Base-by-base conservation (phyloP, 2,797 vertebrate species). In the Leptoclinus maculatus region DNA sequence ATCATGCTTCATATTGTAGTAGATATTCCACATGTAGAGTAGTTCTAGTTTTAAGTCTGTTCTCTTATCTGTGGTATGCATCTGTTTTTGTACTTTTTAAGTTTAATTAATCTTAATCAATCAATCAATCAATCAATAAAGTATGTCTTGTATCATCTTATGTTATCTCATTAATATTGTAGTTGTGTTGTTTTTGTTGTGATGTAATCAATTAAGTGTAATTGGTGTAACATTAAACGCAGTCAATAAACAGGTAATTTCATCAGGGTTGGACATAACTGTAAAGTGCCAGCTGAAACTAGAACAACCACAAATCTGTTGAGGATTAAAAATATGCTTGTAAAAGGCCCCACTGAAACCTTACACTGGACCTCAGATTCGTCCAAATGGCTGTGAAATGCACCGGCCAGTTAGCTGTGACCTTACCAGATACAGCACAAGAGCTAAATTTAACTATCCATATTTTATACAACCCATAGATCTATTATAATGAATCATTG, bases 371-470 rank as follows among this genome's bases (percentile, higher is more conserved):
- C 73, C 45, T 72, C 47, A 84, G 58, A 84, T 88, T 84, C 53
- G 25, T 83, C 54, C 79, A 85, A 84, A 82, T 49, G 80, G 41
- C 66, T 56, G 47, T 47, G 87, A 82, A 86, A 89, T 78, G 84
- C 53, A 68, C 59, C 29, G 67, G 71, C 82, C 90, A 72, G 83
- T 67, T 85, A 88, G 87, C 83, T 87, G 89, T 88, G 88, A 93
- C 92, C 90, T 94, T 92, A 94, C 96, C 96, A 96, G 97, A 97
- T 96, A 96, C 94, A 97, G 96, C 92, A 82, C 92, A 95, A 91
- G 43, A 85, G 91, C 95, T 97, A 97, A 95, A 96, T 96, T 95
- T 97, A 97, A 95, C 93, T 78, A 81, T 63, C 49, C 70, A 68
- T 59, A 66, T 60, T 76, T 74, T 36, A 71, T 66, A 13, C 23